Conservation (phyloP, 2,888 invertebrate genomes). For the Synanthedon vespiformis region DNA sequence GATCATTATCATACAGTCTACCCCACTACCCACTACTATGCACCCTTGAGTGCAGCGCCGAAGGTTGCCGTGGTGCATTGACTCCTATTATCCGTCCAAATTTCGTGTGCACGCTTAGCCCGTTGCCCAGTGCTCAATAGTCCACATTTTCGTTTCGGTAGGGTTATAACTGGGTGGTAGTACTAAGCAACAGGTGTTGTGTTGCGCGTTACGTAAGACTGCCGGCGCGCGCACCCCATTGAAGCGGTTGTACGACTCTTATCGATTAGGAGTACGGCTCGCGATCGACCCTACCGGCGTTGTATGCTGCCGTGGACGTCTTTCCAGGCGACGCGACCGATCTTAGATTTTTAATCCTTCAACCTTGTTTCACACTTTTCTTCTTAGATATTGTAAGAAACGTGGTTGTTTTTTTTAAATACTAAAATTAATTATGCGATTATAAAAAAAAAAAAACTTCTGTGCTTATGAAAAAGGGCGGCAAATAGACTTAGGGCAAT, state of each 20-base stretch:
- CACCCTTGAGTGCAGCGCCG: constrained; percentile 66
- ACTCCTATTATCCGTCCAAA: constrained; percentile 44
- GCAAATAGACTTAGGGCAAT: too few species aligned
- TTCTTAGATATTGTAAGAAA: too few species aligned
- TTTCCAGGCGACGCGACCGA: constrained; percentile 28
- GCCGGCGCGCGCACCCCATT: constrained; percentile 63
- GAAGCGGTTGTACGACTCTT: constrained; percentile 50
- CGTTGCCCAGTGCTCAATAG: constrained; percentile 10
- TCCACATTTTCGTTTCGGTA: constrained; percentile 23
- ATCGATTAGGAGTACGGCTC: constrained; percentile 57
- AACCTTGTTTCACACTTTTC: not conserved
- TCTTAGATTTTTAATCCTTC: constrained; percentile 22
- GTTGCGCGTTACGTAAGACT: constrained; percentile 60
- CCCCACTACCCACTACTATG: constrained; percentile 43
- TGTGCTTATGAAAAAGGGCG: too few species aligned
- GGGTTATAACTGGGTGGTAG: constrained; percentile 57
- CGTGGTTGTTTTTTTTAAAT: too few species aligned
- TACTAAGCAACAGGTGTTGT: constrained; percentile 60
- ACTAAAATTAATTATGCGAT: too few species aligned
- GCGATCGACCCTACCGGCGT: constrained; percentile 44
- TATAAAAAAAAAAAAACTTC: too few species aligned
- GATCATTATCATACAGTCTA: constrained; percentile 53
- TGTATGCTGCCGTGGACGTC: constrained; percentile 37
- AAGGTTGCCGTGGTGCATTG: constrained; percentile 66
- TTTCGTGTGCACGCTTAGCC: constrained; percentile 15